These are phyloP conservation scores for Chaetops frenatus DNA, from an alignment of 2,113 vertebrate genomes.

Conservation along the genomic window DNA sequence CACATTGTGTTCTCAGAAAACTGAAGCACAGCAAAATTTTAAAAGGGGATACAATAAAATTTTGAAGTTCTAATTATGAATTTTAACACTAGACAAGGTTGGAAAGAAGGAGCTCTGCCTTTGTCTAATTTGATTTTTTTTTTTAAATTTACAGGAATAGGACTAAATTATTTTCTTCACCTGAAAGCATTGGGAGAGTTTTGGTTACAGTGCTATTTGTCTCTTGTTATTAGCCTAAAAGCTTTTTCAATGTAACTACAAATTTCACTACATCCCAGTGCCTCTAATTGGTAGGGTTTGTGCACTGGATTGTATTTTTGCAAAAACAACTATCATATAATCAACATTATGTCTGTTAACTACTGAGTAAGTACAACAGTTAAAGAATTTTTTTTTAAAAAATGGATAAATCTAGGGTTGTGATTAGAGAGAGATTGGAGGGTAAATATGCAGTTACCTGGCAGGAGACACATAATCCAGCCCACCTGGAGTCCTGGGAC, in stretches of 20 bases:
- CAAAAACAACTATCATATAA: fast-evolving
- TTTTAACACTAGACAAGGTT: not conserved
- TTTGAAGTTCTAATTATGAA: not conserved
- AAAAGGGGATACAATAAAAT: not conserved
- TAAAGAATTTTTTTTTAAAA: not conserved
- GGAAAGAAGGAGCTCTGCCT: conserved; percentile 9
- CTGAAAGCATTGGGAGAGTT: not conserved
- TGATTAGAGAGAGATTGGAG: not conserved
- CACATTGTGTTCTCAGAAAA: not conserved
- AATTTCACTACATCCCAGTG: not conserved
- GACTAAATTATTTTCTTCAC: not conserved
- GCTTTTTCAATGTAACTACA: not conserved
- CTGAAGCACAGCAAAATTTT: not conserved
- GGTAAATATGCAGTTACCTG: not conserved
- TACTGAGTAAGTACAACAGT: not conserved
- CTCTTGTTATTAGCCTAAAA: not conserved
- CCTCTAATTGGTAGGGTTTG: not conserved
- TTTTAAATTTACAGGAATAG: not conserved
- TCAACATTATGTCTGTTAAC: not conserved
- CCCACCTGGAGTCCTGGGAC: not conserved
- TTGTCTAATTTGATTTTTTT: not conserved
- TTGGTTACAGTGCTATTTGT: not conserved
- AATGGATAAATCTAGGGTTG: not conserved
- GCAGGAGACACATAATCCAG: not conserved
- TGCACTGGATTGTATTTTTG: not conserved